Conservation (phyloP, 2,113 vertebrate genomes). For the Spea multiplicata region DNA sequence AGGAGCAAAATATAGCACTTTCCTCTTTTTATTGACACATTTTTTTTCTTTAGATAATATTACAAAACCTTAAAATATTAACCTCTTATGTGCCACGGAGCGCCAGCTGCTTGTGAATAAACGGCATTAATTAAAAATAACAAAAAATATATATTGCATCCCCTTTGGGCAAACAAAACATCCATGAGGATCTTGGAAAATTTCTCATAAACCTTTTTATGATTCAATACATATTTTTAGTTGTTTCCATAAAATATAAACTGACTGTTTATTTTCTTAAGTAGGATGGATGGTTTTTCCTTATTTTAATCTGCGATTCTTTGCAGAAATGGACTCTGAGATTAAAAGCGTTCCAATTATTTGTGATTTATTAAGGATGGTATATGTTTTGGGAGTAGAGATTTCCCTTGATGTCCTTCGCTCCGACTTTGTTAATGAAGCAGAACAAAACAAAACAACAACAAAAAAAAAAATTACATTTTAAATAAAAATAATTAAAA, state of each 20-base stretch:
- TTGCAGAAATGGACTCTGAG: slow-evolving; percentile 16
- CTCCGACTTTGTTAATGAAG: slow-evolving; percentile 50
- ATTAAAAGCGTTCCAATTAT: slow-evolving; percentile 45
- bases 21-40: no score
- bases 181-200: not conserved
- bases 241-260: not conserved
- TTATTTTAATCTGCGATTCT: slow-evolving; percentile 4
- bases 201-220: not conserved
- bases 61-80: no score
- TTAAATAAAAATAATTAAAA: slow-evolving; percentile 43
- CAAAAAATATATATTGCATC: not conserved
- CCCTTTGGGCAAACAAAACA: not conserved
- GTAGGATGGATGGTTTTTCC: slow-evolving; percentile 14
- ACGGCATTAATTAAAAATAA: not conserved
- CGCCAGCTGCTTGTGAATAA: not conserved
- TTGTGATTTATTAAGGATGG: slow-evolving; percentile 40
- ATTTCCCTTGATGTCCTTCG: slow-evolving; percentile 44
- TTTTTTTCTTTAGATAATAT: no score
- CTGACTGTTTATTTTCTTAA: not conserved
- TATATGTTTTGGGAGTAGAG: slow-evolving; percentile 47
- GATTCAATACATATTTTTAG: not conserved
- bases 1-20: no score
- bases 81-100: no score
- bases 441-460: slow-evolving; percentile 38
- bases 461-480: slow-evolving; percentile 43